Evolutionary conservation across 30 jellyfish, hydroid and myxozoan species (phyloP), one percentile per base, ranked within the genome.

Genomic region (Hydra vulgaris): DNA sequence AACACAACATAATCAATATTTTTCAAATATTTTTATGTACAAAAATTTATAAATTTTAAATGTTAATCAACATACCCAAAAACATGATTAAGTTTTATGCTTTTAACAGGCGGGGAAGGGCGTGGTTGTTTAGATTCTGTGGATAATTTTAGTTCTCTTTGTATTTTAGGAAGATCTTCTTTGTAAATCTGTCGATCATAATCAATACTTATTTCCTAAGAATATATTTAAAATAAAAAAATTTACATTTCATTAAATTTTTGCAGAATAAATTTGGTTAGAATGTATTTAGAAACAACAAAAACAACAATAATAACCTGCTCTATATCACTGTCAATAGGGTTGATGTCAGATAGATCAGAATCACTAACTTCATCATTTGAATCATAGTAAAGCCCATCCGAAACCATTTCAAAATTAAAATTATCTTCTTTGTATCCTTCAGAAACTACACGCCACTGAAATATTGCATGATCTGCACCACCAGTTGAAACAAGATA

Each of bases 331-430:
- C 96, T 91, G 66, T 91, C 98, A 1, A 86, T 84, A 27, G 96
- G 95, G 70, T 91, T 95, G 20, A 86, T 96, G 83, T 91, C 98
- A 22, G 97, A 90, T 68, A 90, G 61, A 78, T 90, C 97, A 21
- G 97, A 90, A 90, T 90, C 95, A 74, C 95, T 90, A 0, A 89
- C 95, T 90, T 91, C 98, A 72, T 91, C 98, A 80, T 52, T 54
- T 1, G 95, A 83, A 23, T 86, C 98, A 21, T 73, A 74, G 21
- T 80, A 79, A 8, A 79, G 94, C 18, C 87, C 95, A 71, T 82
- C 90, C 18, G 70, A 95, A 17, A 82, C 85, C 79, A 94, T 86
- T 17, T 83, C 97, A 0, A 68, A 80, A n/a, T 73, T 96, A 70
- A 73, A 73, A n/a, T 17, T 74, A n/a, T 81, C 85, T n/a, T 87